Base-by-base conservation (phyloP, 2,797 vertebrate genomes). In the Lemur catta region DNA sequence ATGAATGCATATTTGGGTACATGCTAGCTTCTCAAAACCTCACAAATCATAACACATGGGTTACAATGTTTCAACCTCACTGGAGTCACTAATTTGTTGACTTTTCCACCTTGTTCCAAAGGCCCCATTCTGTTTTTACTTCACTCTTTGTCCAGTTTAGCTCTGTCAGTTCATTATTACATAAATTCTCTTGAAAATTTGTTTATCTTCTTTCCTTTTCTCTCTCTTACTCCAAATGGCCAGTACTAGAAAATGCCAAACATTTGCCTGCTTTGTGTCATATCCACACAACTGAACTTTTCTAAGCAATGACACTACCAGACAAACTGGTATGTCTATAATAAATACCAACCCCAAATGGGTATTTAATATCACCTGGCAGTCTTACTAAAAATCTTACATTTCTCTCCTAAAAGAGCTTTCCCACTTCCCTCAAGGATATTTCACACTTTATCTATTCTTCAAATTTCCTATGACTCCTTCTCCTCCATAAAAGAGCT, bases 361-460 rank as follows among this genome's bases (percentile, higher is more conserved):
- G 35, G 13, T n/a, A 93, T 89, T 30, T 87, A 84, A 52, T 95
- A 92, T 67, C 28, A 48, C 4, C 7, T 63, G 14, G 4, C 4
- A 74, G 13, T 78, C 15, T 82, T 89, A 91, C 28, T 4, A 13
- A 84, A 88, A 93, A 71, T 57, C 57, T 67, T 84, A 79, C 35
- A 75, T 93, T 93, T 87, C 43, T 91, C 4, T 82, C 43, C 48
- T 55, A 69, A 84, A 97, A 79, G 55, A 50, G 22, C 17, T 94
- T 84, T 86, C 1, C 15, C 28, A 80, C 38, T 88, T 57, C n/a
- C 28, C 26, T 69, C 1, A 30, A 20, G 18, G 10, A 48, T 80
- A 93, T 67, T 87, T 61, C 43, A 71, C 15, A 89, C 12, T 91
- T 81, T 80, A 76, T 46, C 26, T 28, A 84, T 61, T 61, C 46